Base-by-base conservation (phyloP, 1,140 invertebrate species). In the Drosophila prosaltans region DNA sequence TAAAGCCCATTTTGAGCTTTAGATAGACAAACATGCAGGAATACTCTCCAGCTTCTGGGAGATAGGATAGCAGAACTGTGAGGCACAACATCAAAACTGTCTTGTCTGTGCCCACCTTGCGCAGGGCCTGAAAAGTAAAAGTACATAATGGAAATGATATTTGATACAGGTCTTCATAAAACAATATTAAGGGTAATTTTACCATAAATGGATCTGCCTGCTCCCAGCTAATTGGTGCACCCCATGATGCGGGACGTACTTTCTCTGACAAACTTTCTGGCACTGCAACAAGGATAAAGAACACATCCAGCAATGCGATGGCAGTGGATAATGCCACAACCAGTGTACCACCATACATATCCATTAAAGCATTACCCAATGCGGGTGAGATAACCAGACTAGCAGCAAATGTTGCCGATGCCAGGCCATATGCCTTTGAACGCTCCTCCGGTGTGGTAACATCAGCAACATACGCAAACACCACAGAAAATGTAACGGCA, bases 1-100 rank as follows among this genome's bases (percentile, higher is more conserved):
- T 96, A 93, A 99, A 99, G 72, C 97, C 97, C 96, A 99, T 98
- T 77, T 99, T 98, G 84, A 99, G 94, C 94, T 98, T 98, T 55
- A 99, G 95, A 93, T 99, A 99, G 80, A 99, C 98, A 94, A 99
- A 99, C 93, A 99, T 99, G 93, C 98, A 99, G 67, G 98, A 99
- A 93, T 99, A 99, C 93, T 99, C 98, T 71, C 98, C 98, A 36
- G 97, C 97, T 93, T 99, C 99, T n/a, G 99, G 98, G 78, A 99
- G 94, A 93, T 99, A 99, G 30, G 98, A 99, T 48, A 99, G 94
- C 92, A 99, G 98, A 74, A 99, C 98, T 28, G 98, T 97, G 70
- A 99, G 96, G 93, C 98, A 99, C 74, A 99, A 94, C 95, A 99
- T 97, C 74, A 99, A 94, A 84, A 99, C 98, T 66, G 98, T 98